These are phyloP conservation scores for Papilio polyxenes DNA, from an alignment of 1,140 invertebrate species.

Conservation along the genomic window DNA sequence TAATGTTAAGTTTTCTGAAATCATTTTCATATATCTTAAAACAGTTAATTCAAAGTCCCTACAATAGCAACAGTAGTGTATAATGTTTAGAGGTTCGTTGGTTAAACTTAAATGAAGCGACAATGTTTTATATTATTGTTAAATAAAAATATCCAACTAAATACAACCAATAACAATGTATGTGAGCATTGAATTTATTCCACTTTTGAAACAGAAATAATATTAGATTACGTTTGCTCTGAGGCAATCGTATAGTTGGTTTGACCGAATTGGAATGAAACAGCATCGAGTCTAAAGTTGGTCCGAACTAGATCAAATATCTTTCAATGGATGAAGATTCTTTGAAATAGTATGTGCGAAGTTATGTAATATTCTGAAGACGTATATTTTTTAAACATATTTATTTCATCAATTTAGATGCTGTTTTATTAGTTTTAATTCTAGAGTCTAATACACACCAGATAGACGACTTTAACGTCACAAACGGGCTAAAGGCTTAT, in stretches of 20 bases:
- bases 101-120: too few species aligned
- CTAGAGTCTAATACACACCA: not conserved
- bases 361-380: constrained; percentile 10
- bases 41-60: too few species aligned
- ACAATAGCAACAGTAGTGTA: too few species aligned
- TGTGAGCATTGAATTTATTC: constrained; percentile 16
- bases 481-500: constrained; percentile 44
- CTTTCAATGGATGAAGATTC: constrained; percentile 30
- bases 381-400: not conserved
- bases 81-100: too few species aligned
- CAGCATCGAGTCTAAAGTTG: constrained; percentile 31
- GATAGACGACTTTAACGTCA: not conserved
- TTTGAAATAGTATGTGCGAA: constrained; percentile 33
- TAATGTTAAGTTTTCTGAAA: too few species aligned
- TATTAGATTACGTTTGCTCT: constrained; percentile 26
- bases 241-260: constrained; percentile 37
- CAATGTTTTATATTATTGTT: not conserved
- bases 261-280: constrained; percentile 31
- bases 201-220: constrained; percentile 27
- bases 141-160: not conserved
- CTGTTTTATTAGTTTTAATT: not conserved
- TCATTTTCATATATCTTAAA: too few species aligned
- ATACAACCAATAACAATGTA: not conserved
- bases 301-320: constrained; percentile 37
- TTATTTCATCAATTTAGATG: not conserved